These are phyloP conservation scores for Oreochromis spilurus DNA, from an alignment of 2,113 vertebrate genomes.

Conservation along the genomic window DNA sequence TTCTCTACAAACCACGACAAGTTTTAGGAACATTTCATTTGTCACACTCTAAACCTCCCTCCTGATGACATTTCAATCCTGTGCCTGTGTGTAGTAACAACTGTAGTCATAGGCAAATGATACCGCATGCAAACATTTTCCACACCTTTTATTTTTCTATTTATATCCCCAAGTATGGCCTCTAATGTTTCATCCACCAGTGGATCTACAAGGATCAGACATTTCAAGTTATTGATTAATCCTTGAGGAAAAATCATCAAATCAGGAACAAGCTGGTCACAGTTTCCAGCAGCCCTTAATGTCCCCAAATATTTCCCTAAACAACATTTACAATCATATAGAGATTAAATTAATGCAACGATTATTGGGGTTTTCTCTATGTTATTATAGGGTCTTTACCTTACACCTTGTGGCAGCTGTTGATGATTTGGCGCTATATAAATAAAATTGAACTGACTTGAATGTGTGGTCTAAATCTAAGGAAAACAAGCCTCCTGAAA, in stretches of 20 bases:
- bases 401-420: not conserved
- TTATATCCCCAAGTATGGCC: not conserved
- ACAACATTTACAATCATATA: not conserved
- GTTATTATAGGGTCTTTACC: not conserved
- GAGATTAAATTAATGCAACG: not conserved
- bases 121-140: slow-evolving; percentile 1
- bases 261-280: not conserved
- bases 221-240: not conserved
- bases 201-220: not conserved
- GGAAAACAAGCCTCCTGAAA: not conserved
- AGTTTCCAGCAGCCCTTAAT: not conserved
- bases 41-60: not conserved
- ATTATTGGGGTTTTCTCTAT: not conserved
- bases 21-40: not conserved
- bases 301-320: not conserved
- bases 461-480: not conserved
- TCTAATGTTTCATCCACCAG: not conserved
- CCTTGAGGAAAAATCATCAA: not conserved
- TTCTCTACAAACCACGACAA: not conserved
- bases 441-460: not conserved
- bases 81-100: not conserved
- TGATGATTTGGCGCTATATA: not conserved
- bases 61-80: not conserved
- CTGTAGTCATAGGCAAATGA: not conserved
- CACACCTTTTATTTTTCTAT: not conserved